Base-by-base conservation (phyloP, 2,797 vertebrate genomes). In the Argentina silus region DNA sequence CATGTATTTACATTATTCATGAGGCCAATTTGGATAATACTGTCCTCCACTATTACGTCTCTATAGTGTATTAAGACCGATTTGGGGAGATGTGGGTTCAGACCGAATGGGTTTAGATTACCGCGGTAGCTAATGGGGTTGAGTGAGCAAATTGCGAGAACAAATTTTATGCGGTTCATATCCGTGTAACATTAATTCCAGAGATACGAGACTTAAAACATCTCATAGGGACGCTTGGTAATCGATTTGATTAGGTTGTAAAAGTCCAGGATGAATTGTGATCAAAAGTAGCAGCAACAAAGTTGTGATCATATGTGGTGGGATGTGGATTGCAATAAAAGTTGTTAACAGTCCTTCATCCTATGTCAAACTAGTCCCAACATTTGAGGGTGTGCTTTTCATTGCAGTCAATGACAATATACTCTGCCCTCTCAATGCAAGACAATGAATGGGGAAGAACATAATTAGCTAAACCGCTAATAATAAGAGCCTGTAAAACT, bases 1-100 rank as follows among this genome's bases (percentile, higher is more conserved):
- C 83, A 86, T 87, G 81, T 76, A 80, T 87, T 79, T 85, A 78
- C 88, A 89, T 90, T 89, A 91, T 90, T 90, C 87, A 88, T 90
- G 84, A 90, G 83, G 71, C 77, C 59, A 78, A 86, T 90, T 90
- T 90, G 84, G 83, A 89, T 87, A 89, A 85, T 86, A 85, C 82
- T 81, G 81, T 85, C 80, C 82, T 80, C 74, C 74, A 88, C 85
- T 87, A 87, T 88, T 88, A 83, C 83, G 83, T 76, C 78, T 87
- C 84, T 86, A 85, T 84, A 84, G 85, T 88, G 85, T 88, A 85
- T 87, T 90, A 88, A 86, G 76, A 85, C 77, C 86, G 85, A 90
- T 91, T 86, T 88, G 87, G 86, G 85, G 85, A 89, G 90, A 86
- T 87, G 81, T 85, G 85, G 84, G 85, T 86, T 87, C 88, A 82